These are phyloP conservation scores for Plutella xylostella DNA, from an alignment of 2,888 invertebrate species.

Conservation along the genomic window DNA sequence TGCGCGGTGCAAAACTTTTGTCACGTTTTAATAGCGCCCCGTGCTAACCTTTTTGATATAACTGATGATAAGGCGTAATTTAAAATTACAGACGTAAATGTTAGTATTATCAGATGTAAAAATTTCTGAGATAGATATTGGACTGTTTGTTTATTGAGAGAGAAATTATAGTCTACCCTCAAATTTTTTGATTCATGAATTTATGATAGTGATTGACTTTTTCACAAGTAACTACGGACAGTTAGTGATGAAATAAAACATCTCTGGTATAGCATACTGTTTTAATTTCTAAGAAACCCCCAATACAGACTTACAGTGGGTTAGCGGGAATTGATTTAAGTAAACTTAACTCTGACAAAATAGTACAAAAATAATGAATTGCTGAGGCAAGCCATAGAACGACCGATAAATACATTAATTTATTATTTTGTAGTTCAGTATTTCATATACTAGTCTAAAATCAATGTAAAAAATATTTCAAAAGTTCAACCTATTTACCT, in stretches of 20 bases:
- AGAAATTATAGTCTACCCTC: too few relatives aligned
- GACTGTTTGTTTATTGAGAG: too few relatives aligned
- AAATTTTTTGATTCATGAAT: too few relatives aligned
- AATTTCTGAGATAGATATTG: too few relatives aligned
- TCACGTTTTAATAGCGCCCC: too few relatives aligned
- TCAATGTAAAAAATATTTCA: background rate
- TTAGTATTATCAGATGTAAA: too few relatives aligned
- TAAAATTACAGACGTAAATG: too few relatives aligned
- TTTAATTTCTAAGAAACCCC: constrained; percentile 70
- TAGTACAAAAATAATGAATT: constrained; percentile 63
- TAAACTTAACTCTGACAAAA: constrained; percentile 59
- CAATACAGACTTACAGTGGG: constrained; percentile 65
- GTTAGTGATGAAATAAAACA: constrained; percentile 47
- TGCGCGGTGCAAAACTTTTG: too few relatives aligned
- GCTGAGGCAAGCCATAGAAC: constrained; percentile 34
- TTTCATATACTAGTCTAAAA: background rate
- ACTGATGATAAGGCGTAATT: too few relatives aligned
- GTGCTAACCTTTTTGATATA: too few relatives aligned
- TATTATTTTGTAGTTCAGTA: too few relatives aligned
- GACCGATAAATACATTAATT: constrained; percentile 28
- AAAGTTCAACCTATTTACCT: background rate
- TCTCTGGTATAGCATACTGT: constrained; percentile 61
- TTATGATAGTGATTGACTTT: too few relatives aligned
- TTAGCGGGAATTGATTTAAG: constrained; percentile 58
- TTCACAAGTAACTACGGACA: background rate